Evolutionary conservation across 2,797 vertebrate genomes (phyloP), one percentile per base, ranked within the genome.

Genomic region (Scolopax rusticola): DNA sequence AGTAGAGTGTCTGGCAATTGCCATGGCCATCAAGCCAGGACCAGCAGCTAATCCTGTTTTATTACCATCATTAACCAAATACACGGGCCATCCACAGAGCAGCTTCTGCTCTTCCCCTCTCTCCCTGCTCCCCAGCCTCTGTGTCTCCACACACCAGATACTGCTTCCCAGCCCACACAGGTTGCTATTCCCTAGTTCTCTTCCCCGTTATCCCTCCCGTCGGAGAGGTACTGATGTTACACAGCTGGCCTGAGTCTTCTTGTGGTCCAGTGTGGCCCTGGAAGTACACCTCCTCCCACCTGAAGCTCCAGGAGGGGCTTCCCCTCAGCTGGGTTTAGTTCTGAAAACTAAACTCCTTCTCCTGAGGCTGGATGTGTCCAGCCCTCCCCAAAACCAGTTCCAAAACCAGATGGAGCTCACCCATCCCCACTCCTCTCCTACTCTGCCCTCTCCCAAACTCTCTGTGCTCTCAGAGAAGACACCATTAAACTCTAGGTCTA

Each of bases 41-140:
- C 65, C 60, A 74, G 76, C 73, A 91, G 84, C 67, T 94, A 95
- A 94, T 93, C 91, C 84, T 63, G 1, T 32, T 96, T 97, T 95
- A 96, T 93, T 90, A 15, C 89, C 93, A 54, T 88, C 89, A 76
- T 97, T 93, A 94, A 54, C 82, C 82, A 86, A 84, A 81, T 48
- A 43, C 53, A 3, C 0, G 18, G 61, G n/a, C 38, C 84, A 75
- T 91, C 87, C 69, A 41, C 61, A 65, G 27, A 57, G 76, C 90
- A 77, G 90, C 86, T 88, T 20, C 68, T 84, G 65, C 87, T 94
- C 88, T 64, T 84, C 76, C 61, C 74, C 25, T 53, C 32, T 32
- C 11, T 36, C 63, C 21, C 75, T n/a, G 19, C 40, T 63, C 14
- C 53, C 27, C 79, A 51, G 3, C 25, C 20, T 76, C 71, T 6